Conservation (phyloP, 2,113 vertebrate genomes). For the Amblyopsis rosae region DNA sequence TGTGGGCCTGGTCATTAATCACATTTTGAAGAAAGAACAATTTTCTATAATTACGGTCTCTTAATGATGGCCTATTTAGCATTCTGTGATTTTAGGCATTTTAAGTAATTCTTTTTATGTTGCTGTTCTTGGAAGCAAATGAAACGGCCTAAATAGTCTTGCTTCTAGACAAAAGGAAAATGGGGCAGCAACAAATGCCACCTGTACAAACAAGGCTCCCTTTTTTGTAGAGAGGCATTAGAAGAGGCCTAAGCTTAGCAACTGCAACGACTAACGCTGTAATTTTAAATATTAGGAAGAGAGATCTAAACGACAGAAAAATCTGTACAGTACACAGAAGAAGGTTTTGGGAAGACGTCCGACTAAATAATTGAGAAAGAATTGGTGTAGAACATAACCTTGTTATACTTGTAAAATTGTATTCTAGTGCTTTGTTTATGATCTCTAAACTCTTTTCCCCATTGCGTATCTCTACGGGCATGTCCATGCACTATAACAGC, state of each 20-base stretch:
- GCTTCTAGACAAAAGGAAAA: conserved; percentile 68
- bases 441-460: conserved; percentile 8
- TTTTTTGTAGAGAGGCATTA: conserved; percentile 54
- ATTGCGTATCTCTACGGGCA: conserved; percentile 14
- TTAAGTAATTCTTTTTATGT: conserved; percentile 58
- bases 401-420: background rate
- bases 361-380: background rate
- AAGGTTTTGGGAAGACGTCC: background rate
- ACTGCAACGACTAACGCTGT: conserved; percentile 43
- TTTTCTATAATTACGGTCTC: conserved; percentile 68
- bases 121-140: conserved; percentile 69
- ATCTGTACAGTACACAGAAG: conserved; percentile 7
- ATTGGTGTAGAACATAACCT: conserved; percentile 24
- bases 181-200: conserved; percentile 63
- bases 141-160: conserved; percentile 48
- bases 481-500: conserved; percentile 27
- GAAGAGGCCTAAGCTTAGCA: conserved; percentile 36
- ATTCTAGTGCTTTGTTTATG: background rate
- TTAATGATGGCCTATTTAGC: conserved; percentile 69
- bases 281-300: conserved; percentile 37
- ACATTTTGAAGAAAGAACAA: conserved; percentile 59
- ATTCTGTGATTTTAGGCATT: conserved; percentile 35
- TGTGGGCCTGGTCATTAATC: conserved; percentile 58
- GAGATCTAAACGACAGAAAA: conserved; percentile 12
- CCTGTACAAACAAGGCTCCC: conserved; percentile 74